Evolutionary conservation across 92 coral and sea anemone species (phyloP).

Genomic region (Epizoanthus scotinus): DNA sequence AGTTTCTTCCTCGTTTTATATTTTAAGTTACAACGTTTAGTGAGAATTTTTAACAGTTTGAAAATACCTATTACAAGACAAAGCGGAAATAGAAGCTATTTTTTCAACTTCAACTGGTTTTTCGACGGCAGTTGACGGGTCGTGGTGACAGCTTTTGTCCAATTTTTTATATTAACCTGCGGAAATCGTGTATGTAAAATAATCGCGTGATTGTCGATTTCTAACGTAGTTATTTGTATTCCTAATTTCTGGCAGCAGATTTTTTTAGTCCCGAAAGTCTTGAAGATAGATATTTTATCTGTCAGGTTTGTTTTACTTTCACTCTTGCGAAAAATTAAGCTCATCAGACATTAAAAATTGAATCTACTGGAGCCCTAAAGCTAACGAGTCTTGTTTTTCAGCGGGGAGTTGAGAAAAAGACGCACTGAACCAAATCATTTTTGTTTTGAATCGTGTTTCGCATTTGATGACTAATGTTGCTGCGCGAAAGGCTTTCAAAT

Average conservation of each 20-base stretch:
- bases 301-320: slow-evolving; percentile 12
- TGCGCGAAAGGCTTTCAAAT: no score
- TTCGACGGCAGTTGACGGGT: slow-evolving; percentile 7
- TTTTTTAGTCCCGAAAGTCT: neutral
- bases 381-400: slow-evolving; percentile 8
- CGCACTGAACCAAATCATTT: neutral
- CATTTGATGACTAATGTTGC: neutral
- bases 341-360: slow-evolving; percentile 20
- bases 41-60: neutral
- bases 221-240: neutral
- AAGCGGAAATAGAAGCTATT: neutral
- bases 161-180: slow-evolving; percentile 21
- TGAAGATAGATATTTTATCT: neutral
- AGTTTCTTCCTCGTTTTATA: slow-evolving; percentile 8
- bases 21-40: neutral
- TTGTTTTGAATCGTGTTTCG: neutral
- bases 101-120: slow-evolving; percentile 7
- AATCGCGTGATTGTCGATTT: slow-evolving; percentile 43
- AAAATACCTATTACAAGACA: neutral
- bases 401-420: slow-evolving; percentile 25
- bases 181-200: slow-evolving; percentile 24
- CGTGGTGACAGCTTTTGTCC: slow-evolving; percentile 4
- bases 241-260: neutral
- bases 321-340: slow-evolving; percentile 38
- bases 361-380: neutral